Base-by-base conservation (phyloP, 2,888 invertebrate species). In the Plebejus argus region DNA sequence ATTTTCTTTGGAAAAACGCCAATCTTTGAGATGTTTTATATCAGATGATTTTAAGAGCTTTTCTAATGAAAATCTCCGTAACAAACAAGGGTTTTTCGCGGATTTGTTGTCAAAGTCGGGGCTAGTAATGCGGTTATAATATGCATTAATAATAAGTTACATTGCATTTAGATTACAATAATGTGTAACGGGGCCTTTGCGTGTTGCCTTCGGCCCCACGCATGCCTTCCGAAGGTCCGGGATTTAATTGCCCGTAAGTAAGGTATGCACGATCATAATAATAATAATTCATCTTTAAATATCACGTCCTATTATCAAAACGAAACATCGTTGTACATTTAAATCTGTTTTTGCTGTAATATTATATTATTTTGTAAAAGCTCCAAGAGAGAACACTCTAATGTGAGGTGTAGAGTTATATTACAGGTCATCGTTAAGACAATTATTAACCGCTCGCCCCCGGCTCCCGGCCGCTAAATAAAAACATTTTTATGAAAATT, bases 401-500 rank as follows among this genome's bases (percentile, higher is more conserved):
- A 28, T 8, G 18, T 53, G 75, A 33, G 53, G 75, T 20, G 23
- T 15, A 66, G 66, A 28, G 1, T 28, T 0, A 15, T 28, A 15
- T 28, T 1, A 23, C 15, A 28, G 66, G 15, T 74, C 45, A 49
- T 74, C 15, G 74, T 49, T 18, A 1, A 23, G 74, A 74, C 74
- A 74, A 53, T 49, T 23, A 28, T 3, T 49, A 49, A 18, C 53
- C 53, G 6, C n/a, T 1, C 18, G 33, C 23, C 23, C 72, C 20
- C 45, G 28, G 23, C 49, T 12, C 71, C 49, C 79, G 80, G 78
- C 78, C 77, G 79, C 79, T 72, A 78, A 78, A 78, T 76, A 78
- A 78, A 78, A 77, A 23, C 66, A 81, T 78, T 82, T 79, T 82
- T 82, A 86, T 88, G 84, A 87, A 88, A 86, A 85, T 85, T 85